These are phyloP conservation scores for Lepidocolaptes lacrymiger DNA, from an alignment of 2,797 vertebrate species.

Conservation along the genomic window DNA sequence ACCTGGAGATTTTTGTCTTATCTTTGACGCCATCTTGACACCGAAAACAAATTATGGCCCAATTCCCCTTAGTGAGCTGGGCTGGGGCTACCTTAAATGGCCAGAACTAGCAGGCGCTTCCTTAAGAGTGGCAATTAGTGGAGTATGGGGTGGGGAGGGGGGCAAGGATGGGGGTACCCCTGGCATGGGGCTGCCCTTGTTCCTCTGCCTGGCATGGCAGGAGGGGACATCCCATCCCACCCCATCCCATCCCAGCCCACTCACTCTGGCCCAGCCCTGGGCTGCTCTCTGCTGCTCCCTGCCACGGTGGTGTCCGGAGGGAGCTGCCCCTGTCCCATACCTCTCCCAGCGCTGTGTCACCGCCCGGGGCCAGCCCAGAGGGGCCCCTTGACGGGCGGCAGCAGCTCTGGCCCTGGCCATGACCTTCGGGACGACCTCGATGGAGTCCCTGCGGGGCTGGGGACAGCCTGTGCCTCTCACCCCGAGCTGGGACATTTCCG, in stretches of 20 bases:
- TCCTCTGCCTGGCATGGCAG: background rate
- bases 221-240: background rate
- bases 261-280: background rate
- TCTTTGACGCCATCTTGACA: constrained; percentile 79
- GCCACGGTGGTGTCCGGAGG: fast-evolving
- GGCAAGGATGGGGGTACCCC: background rate
- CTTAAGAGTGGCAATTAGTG: constrained; percentile 33
- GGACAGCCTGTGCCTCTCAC: background rate
- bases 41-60: constrained; percentile 74
- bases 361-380: background rate
- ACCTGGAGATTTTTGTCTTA: constrained; percentile 70
- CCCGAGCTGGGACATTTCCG: fast-evolving
- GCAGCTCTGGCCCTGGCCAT: constrained; percentile 4
- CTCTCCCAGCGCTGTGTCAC: background rate
- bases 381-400: background rate
- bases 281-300: background rate
- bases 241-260: background rate
- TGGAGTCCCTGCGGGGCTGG: background rate
- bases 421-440: constrained; percentile 28
- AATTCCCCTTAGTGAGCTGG: constrained; percentile 37
- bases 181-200: background rate
- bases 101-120: constrained; percentile 11
- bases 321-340: background rate
- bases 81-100: constrained; percentile 55
- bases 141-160: background rate